phyloP scores from a whole-genome alignment of 2,888 invertebrate genomes.

The Leptinotarsa rubiginosa region DNA sequence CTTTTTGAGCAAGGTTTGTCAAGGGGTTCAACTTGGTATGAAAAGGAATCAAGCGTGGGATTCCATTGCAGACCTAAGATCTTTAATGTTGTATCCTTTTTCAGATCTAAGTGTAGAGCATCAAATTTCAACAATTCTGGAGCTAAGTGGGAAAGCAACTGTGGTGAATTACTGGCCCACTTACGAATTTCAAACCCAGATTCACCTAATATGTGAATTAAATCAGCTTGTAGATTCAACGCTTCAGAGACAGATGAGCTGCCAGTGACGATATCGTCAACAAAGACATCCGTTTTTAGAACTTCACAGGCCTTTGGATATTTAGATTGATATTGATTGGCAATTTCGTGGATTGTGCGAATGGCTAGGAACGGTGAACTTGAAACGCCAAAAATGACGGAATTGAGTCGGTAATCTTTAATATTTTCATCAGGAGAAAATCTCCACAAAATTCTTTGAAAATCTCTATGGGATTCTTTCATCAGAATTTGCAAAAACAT shows the following conservation, averaged over 20 bases:
- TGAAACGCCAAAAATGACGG: background rate
- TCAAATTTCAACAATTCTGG: conserved; percentile 17
- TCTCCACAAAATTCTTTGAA: no score
- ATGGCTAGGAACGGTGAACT: background rate
- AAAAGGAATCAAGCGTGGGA: background rate
- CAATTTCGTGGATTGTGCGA: background rate
- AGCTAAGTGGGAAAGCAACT: background rate
- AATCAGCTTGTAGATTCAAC: background rate
- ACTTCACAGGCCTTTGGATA: conserved; percentile 10
- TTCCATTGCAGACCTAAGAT: background rate
- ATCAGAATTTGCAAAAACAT: background rate
- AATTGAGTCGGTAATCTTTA: background rate
- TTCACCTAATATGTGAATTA: background rate
- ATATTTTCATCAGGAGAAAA: background rate
- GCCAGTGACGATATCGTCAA: background rate
- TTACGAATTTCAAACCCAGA: conserved; percentile 3
- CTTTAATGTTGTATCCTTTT: background rate
- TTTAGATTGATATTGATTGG: background rate
- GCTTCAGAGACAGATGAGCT: conserved; percentile 2
- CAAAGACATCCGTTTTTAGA: background rate
- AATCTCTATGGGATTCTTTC: background rate
- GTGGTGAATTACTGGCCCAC: conserved; percentile 1
- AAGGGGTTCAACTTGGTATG: background rate
- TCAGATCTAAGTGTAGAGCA: conserved; percentile 1
- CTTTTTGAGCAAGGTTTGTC: conserved; percentile 11